Base-by-base conservation (phyloP, 2,113 vertebrate species). In the Odobenus rosmarus region DNA sequence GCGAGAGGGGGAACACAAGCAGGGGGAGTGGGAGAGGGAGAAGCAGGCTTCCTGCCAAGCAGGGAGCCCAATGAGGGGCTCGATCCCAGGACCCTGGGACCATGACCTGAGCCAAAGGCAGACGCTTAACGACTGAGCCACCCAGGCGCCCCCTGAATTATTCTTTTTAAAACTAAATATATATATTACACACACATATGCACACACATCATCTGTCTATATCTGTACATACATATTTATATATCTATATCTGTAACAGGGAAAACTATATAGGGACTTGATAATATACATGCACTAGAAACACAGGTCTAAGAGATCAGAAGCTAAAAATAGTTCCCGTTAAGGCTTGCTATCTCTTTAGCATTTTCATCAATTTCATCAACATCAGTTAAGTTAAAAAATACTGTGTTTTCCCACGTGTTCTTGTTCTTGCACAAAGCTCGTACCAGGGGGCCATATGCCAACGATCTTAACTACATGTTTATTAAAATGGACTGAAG, bases 311-410 rank as follows among this genome's bases (percentile, higher is more conserved):
- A 28, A 92, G 90, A 92, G 51, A 84, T 95, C 16, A 88, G 23
- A 96, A 91, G 23, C 26, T 90, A 88, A 93, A 92, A 62, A 74
- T 83, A 91, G 18, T 92, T 97, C 42, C 72, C 72, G 7, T 62
- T 85, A 93, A 84, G 19, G 2, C 61, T 82, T 96, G 21, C 82
- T 59, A 72, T 80, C 79, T 90, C 82, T 77, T 96, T 21, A 64
- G 18, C 57, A 74, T 71, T 96, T 97, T 95, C 28, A 24, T 96
- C 33, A 72, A 2, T 81, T 97, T 95, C 31, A 26, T 96, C 39
- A 74, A 1, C 77, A 87, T 69, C 51, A 79, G 39, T 85, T 90
- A 77, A 59, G 23, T 69, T 67, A 79, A 95, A 97, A 77, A 64
- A 42, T 55, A 19, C 16, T 88, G 39, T 92, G 28, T 67, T 84